phyloP scores from a whole-genome alignment of 2,797 vertebrate species.

The Lepidocolaptes lacrymiger region DNA sequence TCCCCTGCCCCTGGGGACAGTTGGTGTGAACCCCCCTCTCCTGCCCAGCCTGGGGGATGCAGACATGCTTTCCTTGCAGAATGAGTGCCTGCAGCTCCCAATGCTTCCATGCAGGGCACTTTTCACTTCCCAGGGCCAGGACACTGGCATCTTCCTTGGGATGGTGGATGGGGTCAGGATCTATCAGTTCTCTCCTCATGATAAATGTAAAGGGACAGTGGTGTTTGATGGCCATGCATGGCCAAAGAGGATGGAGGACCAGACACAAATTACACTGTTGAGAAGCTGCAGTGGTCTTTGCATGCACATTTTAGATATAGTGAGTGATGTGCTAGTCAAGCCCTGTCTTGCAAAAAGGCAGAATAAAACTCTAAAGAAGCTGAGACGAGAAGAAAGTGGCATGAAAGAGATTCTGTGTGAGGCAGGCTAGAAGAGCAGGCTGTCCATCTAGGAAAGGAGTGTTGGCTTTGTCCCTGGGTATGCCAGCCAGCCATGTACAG shows the following conservation, averaged over 20 bases:
- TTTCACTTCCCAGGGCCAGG: neutral
- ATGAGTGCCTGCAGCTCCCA: accelerated
- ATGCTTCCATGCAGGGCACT: neutral
- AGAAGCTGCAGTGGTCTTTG: neutral
- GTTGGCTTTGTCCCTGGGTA: neutral
- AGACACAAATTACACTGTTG: neutral
- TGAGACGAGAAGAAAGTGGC: neutral
- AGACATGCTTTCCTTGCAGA: neutral
- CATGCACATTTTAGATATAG: neutral
- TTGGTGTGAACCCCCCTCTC: neutral
- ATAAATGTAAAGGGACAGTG: neutral
- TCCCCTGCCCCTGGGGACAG: neutral
- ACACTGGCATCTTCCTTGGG: neutral
- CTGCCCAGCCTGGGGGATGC: neutral
- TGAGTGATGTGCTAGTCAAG: neutral
- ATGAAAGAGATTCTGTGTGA: neutral
- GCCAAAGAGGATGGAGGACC: neutral
- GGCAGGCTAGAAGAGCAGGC: neutral
- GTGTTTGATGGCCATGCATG: neutral
- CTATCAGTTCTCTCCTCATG: accelerated
- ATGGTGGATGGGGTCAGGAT: neutral
- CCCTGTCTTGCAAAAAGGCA: neutral
- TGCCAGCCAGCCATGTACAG: neutral
- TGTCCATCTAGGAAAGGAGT: neutral
- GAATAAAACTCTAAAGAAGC: neutral